Evolutionary conservation across 2,797 vertebrate genomes (phyloP).

Genomic region (Chelon auratus): DNA sequence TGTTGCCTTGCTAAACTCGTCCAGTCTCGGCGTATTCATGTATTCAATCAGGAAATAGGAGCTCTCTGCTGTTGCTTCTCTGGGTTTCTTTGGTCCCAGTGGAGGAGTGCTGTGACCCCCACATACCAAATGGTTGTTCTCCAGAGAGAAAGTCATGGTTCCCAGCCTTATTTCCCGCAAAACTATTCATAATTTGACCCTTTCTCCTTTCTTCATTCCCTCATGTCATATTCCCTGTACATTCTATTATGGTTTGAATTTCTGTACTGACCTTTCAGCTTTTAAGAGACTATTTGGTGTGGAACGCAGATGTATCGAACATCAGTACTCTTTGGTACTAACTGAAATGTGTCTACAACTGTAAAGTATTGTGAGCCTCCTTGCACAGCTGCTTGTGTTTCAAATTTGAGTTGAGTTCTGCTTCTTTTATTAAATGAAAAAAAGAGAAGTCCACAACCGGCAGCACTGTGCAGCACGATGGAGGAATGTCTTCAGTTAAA

Average conservation of each 20-base stretch:
- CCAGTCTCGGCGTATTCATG: constrained; percentile 36
- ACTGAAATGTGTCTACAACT: background rate
- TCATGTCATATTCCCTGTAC: background rate
- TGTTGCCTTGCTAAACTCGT: constrained; percentile 30
- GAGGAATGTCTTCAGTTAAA: too few species aligned
- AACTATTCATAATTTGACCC: constrained; percentile 19
- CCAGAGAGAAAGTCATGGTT: constrained; percentile 56
- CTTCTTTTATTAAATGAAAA: background rate
- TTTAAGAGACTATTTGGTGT: background rate
- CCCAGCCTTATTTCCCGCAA: constrained; percentile 37
- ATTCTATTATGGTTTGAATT: constrained; percentile 11
- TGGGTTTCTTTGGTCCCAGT: constrained; percentile 35
- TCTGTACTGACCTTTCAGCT: constrained; percentile 6
- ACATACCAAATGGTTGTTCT: constrained; percentile 58
- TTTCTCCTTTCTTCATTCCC: background rate
- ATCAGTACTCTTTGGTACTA: background rate
- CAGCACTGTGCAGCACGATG: background rate
- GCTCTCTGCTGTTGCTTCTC: constrained; percentile 21
- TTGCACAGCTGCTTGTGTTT: background rate
- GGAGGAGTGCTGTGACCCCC: constrained; percentile 40
- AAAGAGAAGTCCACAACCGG: background rate
- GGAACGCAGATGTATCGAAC: constrained; percentile 1
- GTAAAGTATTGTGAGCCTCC: background rate
- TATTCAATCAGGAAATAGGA: constrained; percentile 43
- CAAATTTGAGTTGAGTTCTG: background rate